Conservation (phyloP, 35 echinoderm and acorn worm genomes). For the Apostichopus parvimensis region DNA sequence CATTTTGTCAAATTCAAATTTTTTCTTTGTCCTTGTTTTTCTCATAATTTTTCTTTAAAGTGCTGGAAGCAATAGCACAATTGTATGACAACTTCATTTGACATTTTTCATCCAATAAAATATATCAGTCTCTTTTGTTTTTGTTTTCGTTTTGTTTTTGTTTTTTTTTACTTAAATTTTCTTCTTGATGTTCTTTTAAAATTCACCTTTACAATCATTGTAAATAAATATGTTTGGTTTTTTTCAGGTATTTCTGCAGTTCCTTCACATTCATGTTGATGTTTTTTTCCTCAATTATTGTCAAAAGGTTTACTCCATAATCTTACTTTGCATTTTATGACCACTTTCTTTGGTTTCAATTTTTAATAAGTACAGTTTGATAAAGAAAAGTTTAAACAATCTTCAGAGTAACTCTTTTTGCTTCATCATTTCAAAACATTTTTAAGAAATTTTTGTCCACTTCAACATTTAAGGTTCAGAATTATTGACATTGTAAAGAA, state of each 20-base stretch:
- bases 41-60: constrained; percentile 5
- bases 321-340: constrained; percentile 37
- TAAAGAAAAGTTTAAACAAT: neutral
- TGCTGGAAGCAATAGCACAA: constrained; percentile 22
- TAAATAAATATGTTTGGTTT: constrained; percentile 48
- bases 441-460: constrained; percentile 18
- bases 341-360: constrained; percentile 41
- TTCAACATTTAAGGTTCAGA: constrained; percentile 37
- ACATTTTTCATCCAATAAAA: constrained; percentile 30
- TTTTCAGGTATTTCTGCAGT: constrained; percentile 33
- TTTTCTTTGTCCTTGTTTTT: constrained; percentile 8
- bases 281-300: constrained; percentile 35
- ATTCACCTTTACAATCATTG: constrained; percentile 40
- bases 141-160: too few species aligned
- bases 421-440: constrained; percentile 45
- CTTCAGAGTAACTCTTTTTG: neutral
- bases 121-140: neutral
- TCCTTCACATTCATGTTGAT: constrained; percentile 20
- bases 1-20: constrained; percentile 4
- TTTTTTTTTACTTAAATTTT: constrained; percentile 6
- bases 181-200: constrained; percentile 47
- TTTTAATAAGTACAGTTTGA: constrained; percentile 40
- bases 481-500: constrained; percentile 48
- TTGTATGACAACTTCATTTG: constrained; percentile 42
- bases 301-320: neutral